Evolutionary conservation across 64 coral and sea anemone species (phyloP).

Genomic region (Montipora cactus): DNA sequence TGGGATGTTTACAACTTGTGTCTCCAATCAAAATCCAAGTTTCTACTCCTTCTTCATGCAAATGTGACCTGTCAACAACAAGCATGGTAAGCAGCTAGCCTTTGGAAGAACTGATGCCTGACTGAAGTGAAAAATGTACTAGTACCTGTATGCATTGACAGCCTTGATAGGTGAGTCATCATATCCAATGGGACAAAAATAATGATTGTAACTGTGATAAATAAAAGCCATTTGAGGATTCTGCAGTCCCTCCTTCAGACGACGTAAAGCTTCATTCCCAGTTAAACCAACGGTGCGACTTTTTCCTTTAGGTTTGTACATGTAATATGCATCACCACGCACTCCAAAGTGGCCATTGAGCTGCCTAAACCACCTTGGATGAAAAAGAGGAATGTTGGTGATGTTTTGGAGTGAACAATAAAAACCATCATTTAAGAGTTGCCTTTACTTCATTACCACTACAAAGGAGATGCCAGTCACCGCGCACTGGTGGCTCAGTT

Average conservation of each 20-base stretch:
- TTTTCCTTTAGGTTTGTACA: conserved; percentile 85
- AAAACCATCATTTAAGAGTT: not conserved
- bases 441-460: too few species aligned
- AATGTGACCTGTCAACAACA: not conserved
- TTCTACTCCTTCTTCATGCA: conserved; percentile 58
- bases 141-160: conserved; percentile 83
- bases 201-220: conserved; percentile 94
- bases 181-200: conserved; percentile 94
- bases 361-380: conserved; percentile 82
- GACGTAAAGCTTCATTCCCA: conserved; percentile 68
- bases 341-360: conserved; percentile 75
- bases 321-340: conserved; percentile 72
- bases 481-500: too few species aligned
- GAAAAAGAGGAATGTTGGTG: not conserved
- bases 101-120: too few species aligned
- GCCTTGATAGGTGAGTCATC: conserved; percentile 84
- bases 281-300: conserved; percentile 71
- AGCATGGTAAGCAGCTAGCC: not conserved
- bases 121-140: too few species aligned
- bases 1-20: conserved; percentile 82
- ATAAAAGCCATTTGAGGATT: conserved; percentile 80
- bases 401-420: not conserved
- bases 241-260: conserved; percentile 79
- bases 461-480: too few species aligned
- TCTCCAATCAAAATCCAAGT: conserved; percentile 91